These are phyloP conservation scores for Chiroxiphia lanceolata DNA, from an alignment of 2,797 vertebrate species.

Conservation along the genomic window DNA sequence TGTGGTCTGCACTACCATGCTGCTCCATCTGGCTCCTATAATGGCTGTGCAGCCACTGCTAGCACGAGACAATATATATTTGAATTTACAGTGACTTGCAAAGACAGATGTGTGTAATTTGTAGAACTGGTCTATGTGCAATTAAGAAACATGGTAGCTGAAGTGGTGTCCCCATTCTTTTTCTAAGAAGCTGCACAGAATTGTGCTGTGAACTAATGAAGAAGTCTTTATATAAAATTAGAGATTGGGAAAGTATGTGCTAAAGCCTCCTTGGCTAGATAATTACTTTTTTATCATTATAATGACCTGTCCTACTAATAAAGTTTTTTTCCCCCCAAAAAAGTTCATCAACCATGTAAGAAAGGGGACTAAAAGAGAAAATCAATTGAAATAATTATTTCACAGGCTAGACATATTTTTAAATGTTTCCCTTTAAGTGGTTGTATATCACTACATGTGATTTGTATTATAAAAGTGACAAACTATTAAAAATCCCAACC, in stretches of 20 bases:
- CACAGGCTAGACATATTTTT: neutral
- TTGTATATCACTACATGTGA: neutral
- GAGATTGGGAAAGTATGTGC: neutral
- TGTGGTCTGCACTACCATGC: neutral
- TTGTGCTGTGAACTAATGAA: neutral
- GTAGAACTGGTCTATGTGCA: neutral
- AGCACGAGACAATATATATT: neutral
- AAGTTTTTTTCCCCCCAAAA: neutral
- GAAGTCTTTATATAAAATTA: conserved; percentile 22
- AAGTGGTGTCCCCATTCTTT: conserved; percentile 9
- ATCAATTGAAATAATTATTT: conserved; percentile 34
- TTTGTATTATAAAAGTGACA: conserved; percentile 3
- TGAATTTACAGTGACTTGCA: conserved; percentile 17
- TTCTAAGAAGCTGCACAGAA: neutral
- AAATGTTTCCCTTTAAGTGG: conserved; percentile 33
- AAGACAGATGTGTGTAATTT: conserved; percentile 29
- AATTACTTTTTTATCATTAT: conserved; percentile 35
- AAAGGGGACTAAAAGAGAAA: neutral
- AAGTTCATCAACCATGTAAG: conserved; percentile 22
- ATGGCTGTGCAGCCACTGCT: neutral
- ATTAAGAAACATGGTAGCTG: conserved; percentile 34
- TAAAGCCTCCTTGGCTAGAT: neutral
- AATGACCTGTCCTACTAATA: conserved; percentile 8
- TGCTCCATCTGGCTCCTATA: neutral
- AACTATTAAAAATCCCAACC: conserved; percentile 7